Evolutionary conservation across 2,888 invertebrate genomes (phyloP).

Genomic region (Stictocephala bisonia): DNA sequence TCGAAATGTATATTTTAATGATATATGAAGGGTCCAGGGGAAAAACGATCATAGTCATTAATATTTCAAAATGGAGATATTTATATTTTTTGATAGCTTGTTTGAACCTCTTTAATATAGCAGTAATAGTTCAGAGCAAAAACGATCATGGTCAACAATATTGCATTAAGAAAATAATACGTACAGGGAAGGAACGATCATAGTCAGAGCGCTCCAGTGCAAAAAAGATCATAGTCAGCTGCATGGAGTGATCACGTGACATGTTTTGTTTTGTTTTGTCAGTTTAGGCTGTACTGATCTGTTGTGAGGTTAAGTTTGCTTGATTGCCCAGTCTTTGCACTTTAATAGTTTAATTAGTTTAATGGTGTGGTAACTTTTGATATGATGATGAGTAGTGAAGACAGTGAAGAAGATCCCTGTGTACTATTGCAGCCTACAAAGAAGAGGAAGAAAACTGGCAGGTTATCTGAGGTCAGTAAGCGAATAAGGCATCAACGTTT

Average conservation of each 20-base stretch:
- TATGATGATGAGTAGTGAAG: background rate
- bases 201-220: background rate
- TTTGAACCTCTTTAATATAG: constrained; percentile 3
- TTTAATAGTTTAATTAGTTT: constrained; percentile 11
- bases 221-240: background rate
- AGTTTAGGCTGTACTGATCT: background rate
- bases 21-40: constrained; percentile 5
- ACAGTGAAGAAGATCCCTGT: constrained; percentile 24
- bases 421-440: background rate
- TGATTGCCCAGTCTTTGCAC: background rate
- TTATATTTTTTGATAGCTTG: background rate
- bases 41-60: constrained; percentile 6
- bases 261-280: constrained; percentile 1
- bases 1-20: no score
- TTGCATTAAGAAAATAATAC: constrained; percentile 14
- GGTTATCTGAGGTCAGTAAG: constrained; percentile 10
- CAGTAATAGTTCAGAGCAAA: background rate
- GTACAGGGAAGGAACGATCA: constrained; percentile 16
- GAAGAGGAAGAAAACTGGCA: constrained; percentile 31
- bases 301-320: background rate
- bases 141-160: constrained; percentile 21
- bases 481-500: constrained; percentile 35
- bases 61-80: background rate
- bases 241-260: background rate
- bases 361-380: background rate